Evolutionary conservation across 2,797 vertebrate genomes (phyloP), one percentile per base, ranked within the genome.

Genomic region (Euphonia xanthogaster): DNA sequence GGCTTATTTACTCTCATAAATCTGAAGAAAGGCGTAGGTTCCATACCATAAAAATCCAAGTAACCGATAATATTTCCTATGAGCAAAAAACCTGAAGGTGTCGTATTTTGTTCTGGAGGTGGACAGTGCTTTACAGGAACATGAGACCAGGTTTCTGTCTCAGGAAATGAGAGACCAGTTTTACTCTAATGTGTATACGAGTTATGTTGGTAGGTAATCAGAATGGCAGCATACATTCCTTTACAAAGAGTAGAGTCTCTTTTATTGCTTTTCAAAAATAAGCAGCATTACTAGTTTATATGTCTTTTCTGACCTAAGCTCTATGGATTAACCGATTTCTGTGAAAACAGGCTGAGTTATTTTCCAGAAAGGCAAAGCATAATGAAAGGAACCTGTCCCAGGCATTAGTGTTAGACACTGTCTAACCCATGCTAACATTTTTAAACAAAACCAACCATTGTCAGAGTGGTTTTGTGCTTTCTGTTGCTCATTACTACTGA

Each of bases 321-420:
- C 16, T 45, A 83, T 33, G 27, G 62, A 62, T 66, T 39, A 95
- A 96, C 58, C 55, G 82, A 92, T 94, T 96, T 93, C 73, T 85
- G 77, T 78, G 80, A 85, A 91, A 96, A 92, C 55, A 93, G 48
- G 65, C 86, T 88, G 58, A 86, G 27, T 53, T 67, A 7, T 88
- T 96, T 94, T 91, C 86, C 93, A 97, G 90, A 96, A 95, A 93
- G 53, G 50, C 67, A 94, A 96, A 88, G 62, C 42, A 82, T 66
- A 92, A 84, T 63, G 63, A 72, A 96, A 91, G 39, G 71, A 85
- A 82, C 60, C 80, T 31, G 3, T 94, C 57, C 60, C 76, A 66
- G 70, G 91, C 13, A 4, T 83, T 83, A 74, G 44, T 51, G 44
- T 85, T 74, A 77, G 86, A 66, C 66, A 76, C 71, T 14, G 19